A percentile compares a stretch with the other conserved stretches of the same genome.
Conservation (phyloP, 2,888 invertebrate genomes). For the Alloscopus bannaensis region DNA sequence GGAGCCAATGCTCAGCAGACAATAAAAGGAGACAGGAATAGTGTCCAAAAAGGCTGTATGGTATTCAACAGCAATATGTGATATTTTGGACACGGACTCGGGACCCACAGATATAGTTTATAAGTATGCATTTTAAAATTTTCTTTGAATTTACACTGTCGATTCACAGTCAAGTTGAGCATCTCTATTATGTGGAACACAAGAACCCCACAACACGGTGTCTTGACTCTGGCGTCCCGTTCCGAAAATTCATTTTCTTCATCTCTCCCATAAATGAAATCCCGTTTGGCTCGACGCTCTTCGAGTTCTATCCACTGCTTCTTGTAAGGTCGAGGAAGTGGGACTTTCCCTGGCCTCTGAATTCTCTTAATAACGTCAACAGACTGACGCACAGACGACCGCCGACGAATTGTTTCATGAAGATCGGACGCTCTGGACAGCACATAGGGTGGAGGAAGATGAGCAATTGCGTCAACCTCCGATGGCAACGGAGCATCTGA, state of each 20-base stretch:
- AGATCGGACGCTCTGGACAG: not conserved
- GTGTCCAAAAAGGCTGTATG: conserved; percentile 52
- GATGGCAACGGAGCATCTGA: not conserved
- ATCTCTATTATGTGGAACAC: conserved; percentile 69
- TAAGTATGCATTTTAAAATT: not conserved
- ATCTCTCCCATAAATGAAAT: conserved; percentile 57
- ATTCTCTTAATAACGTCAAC: no score
- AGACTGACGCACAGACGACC: not conserved
- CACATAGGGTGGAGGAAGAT: conserved; percentile 1
- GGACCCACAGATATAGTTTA: no score
- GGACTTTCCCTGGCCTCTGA: conserved; percentile 7
- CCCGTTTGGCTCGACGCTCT: conserved; percentile 43
- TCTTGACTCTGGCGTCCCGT: conserved; percentile 53
- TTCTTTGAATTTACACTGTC: conserved; percentile 48
- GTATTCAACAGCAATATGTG: conserved; percentile 10
- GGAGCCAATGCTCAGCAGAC: conserved; percentile 54
- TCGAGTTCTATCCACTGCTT: conserved; percentile 54
- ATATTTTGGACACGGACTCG: conserved; percentile 11
- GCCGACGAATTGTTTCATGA: not conserved
- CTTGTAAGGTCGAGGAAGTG: conserved; percentile 58
- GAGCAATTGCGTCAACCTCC: conserved; percentile 9
- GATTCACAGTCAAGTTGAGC: conserved; percentile 38
- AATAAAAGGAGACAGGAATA: conserved; percentile 67
- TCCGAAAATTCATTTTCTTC: conserved; percentile 58
- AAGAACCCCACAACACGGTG: conserved; percentile 60